Conservation (phyloP, 2,113 vertebrate species). For the Scortum barcoo region DNA sequence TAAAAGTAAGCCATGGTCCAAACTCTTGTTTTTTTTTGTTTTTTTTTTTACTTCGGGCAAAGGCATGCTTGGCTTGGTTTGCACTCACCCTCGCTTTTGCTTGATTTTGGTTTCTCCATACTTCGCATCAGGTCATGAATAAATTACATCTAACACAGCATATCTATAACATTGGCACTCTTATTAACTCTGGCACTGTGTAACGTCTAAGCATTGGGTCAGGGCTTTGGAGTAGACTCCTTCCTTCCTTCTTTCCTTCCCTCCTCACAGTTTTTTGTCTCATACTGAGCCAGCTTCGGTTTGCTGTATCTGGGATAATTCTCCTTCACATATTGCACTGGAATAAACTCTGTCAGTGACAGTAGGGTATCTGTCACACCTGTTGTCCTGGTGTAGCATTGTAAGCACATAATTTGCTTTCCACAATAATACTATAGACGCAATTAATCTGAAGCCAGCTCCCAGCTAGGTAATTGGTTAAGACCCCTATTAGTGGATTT, state of each 20-base stretch:
- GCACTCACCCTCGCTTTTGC: conserved; percentile 80
- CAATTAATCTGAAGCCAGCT: conserved; percentile 68
- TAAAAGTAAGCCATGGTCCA: conserved; percentile 88
- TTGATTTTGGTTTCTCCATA: conserved; percentile 82
- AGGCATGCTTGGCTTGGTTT: conserved; percentile 85
- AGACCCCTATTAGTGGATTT: conserved; percentile 78
- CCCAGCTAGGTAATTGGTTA: conserved; percentile 78
- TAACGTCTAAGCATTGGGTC: conserved; percentile 20
- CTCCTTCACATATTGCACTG: conserved; percentile 18
- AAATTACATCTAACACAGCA: conserved; percentile 74
- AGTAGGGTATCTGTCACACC: conserved; percentile 31
- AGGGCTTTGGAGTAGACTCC: conserved; percentile 27
- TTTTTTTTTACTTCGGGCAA: conserved; percentile 54
- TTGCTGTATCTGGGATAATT: conserved; percentile 33
- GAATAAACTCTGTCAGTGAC: conserved; percentile 2
- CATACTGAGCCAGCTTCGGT: conserved; percentile 13
- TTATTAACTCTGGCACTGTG: conserved; percentile 41
- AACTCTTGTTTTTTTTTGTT: conserved; percentile 61
- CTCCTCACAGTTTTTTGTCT: conserved; percentile 14
- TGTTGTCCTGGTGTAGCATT: conserved; percentile 60
- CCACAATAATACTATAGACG: conserved; percentile 58
- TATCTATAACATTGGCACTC: conserved; percentile 58
- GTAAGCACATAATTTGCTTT: conserved; percentile 72
- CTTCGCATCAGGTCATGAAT: conserved; percentile 76
- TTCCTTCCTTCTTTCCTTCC: conserved; percentile 17